Evolutionary conservation across 2,113 vertebrate genomes (phyloP), one percentile per base, ranked within the genome.

Genomic region (Jaculus jaculus): DNA sequence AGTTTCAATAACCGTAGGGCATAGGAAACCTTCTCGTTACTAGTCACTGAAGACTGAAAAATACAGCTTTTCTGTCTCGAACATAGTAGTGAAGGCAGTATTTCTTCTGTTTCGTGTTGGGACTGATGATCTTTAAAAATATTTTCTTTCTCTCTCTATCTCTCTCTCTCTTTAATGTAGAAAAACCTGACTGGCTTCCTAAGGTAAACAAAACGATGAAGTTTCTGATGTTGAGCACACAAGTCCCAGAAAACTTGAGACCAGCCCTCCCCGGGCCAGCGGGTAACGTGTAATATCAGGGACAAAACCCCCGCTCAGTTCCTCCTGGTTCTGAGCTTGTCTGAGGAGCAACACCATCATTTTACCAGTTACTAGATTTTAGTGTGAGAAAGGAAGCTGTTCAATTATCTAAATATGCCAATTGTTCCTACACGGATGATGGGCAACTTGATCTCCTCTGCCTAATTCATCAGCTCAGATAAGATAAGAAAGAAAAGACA

Each of bases 351-450:
- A 96, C 94, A 95, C 95, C 60, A 96, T 97, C 96, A 96, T 98
- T 98, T 98, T 98, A 98, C 98, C 98, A 98, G 97, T 98, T 97
- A 97, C 97, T 98, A 98, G 98, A 98, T 98, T 98, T 98, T 98
- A 98, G 98, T 97, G 98, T 97, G 97, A 98, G 98, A 98, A 98
- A 98, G 98, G 98, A 98, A 98, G 97, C 97, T 77, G 96, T 98
- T 98, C 97, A 98, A 98, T 98, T 98, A 98, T 98, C 98, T 98
- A 98, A 98, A 98, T 98, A 98, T 98, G 98, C 98, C 97, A 97
- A 98, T 98, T 98, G 98, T 98, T 98, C 97, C 0, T 71, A 94
- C 98, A 97, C 98, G 98, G 98, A 98, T 98, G 98, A 98, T 98
- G 98, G 98, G 98, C 98, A 98, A 99, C 98, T 98, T 98, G 98